Evolutionary conservation across 1,140 invertebrate genomes (phyloP), one percentile per base, ranked within the genome.

Genomic region (Aphelinus atriplicis): DNA sequence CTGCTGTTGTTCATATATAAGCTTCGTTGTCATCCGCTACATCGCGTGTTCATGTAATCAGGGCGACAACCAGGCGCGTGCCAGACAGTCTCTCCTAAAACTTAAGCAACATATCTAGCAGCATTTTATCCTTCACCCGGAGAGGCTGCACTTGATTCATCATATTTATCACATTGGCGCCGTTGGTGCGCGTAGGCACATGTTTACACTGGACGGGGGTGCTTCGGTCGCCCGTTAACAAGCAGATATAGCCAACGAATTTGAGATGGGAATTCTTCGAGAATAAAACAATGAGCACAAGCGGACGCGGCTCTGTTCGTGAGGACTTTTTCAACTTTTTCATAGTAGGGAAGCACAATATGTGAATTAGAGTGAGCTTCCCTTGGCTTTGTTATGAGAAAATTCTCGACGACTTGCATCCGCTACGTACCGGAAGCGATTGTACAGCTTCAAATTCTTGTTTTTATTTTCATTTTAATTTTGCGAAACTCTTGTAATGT

Each of bases 271-370:
- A 26, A 26, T 26, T 26, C 26, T 26, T 26, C 26, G 26, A 26
- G 26, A 26, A 26, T 26, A 26, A 26, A 26, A 26, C 26, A 26
- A 26, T 26, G 6, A 47, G 71, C 68, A 4, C 71, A 64, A 65
- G 76, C 75, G 64, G 75, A 77, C 77, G 76, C 76, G 75, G 62
- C 26, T 26, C 71, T n/a, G 53, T 51, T 56, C 75, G 7, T 56
- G 51, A 68, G 71, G 56, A 69, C 26, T 65, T 65, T 65, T 65
- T 65, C 63, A 65, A 50, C 48, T 68, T 70, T 70, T 26, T 70
- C 56, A 70, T 70, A 47, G 51, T 63, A 42, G 7, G 3, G 47
- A 47, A 9, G n/a, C 7, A 47, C 2, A 62, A 47, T 2, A 7
- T 2, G n/a, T 26, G 42, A 47, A 7, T 10, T 43, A 53, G 58